phyloP scores from a whole-genome alignment of 2,797 vertebrate species.

The Antrozous pallidus region DNA sequence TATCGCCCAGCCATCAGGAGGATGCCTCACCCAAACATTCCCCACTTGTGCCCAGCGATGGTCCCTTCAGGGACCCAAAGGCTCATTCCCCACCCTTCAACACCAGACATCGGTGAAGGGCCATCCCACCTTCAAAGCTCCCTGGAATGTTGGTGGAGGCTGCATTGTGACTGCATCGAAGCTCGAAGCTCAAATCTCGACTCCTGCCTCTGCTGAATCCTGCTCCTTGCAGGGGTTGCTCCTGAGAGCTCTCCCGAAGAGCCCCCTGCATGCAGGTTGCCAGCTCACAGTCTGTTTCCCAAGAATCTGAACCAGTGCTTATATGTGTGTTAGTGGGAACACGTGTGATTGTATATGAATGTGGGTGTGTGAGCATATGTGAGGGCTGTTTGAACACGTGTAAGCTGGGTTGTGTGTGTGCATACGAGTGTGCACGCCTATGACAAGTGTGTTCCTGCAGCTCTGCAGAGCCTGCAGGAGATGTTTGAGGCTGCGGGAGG shows the following conservation, averaged over 20 bases:
- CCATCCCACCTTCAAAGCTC: neutral
- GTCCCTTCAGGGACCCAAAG: neutral
- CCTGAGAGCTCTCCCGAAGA: neutral
- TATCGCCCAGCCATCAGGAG: neutral
- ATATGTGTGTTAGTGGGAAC: no score
- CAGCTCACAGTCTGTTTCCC: neutral
- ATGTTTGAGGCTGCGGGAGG: conserved; percentile 18
- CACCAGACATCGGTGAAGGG: neutral
- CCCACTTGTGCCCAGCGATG: neutral
- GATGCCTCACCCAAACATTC: neutral
- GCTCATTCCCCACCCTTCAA: neutral
- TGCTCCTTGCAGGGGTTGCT: neutral
- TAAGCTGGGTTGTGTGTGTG: accelerated
- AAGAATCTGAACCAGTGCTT: neutral
- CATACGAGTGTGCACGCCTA: accelerated
- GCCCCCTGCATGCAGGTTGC: no score
- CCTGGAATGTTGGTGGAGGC: neutral
- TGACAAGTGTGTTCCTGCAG: neutral
- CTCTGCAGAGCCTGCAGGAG: neutral
- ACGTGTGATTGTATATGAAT: neutral
- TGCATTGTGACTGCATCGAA: accelerated
- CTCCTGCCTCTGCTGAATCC: neutral
- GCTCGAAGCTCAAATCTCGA: no score
- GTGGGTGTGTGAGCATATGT: neutral
- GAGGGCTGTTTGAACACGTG: neutral